phyloP scores from a whole-genome alignment of 2,888 invertebrate genomes.

The Glaucopsyche alexis region DNA sequence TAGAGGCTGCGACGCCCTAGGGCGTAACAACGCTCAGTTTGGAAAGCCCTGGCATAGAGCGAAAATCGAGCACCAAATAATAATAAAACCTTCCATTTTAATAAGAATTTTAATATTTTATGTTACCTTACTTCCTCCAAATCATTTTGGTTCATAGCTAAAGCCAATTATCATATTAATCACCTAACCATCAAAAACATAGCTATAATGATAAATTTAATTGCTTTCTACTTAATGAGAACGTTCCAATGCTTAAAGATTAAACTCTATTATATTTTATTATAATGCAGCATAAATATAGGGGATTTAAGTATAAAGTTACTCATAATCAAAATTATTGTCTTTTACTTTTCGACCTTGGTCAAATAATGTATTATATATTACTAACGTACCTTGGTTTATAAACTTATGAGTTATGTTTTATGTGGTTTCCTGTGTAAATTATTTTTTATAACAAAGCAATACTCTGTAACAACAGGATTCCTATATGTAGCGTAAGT shows the following conservation, averaged over 20 bases:
- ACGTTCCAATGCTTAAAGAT: constrained; percentile 3
- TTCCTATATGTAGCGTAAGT: too few relatives aligned
- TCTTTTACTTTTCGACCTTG: not conserved
- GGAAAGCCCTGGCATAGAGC: too few relatives aligned
- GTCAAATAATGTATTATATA: too few relatives aligned
- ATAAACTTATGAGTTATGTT: not conserved
- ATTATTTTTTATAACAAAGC: not conserved
- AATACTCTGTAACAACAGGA: not conserved
- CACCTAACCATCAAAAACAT: constrained; percentile 13
- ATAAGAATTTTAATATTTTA: not conserved
- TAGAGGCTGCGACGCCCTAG: too few relatives aligned
- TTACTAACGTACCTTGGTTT: not conserved
- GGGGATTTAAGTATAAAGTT: not conserved
- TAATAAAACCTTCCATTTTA: too few relatives aligned
- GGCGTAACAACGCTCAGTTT: too few relatives aligned
- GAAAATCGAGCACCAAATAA: too few relatives aligned
- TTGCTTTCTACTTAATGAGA: constrained; percentile 19
- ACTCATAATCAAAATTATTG: not conserved
- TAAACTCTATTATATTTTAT: constrained; percentile 11
- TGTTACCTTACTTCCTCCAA: constrained; percentile 9
- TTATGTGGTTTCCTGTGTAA: not conserved
- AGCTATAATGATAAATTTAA: constrained; percentile 17
- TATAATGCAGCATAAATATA: constrained; percentile 6
- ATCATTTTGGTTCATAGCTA: not conserved
- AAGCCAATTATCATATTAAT: constrained; percentile 24